Percentiles rank a stretch among this genome's conserved stretches.
These are phyloP conservation scores for Salticus scenicus DNA, from an alignment of 2,888 invertebrate species.

Conservation along the genomic window DNA sequence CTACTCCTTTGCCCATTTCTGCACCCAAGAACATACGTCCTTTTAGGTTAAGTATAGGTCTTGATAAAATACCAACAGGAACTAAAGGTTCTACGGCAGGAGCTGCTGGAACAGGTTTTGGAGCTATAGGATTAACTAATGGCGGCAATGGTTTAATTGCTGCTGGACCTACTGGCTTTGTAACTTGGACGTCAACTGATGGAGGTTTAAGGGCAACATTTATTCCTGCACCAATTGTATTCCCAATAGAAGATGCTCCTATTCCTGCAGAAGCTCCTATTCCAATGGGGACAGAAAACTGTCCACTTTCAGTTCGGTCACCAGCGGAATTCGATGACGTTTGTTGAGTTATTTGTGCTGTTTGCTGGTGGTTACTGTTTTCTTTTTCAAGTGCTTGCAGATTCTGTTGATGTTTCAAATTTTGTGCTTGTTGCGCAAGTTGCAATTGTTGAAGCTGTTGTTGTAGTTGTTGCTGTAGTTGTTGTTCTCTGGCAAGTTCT, in stretches of 20 bases:
- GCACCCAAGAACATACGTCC: conserved; percentile 58
- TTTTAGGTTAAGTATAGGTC: conserved; percentile 45
- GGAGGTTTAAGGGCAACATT: conserved; percentile 52
- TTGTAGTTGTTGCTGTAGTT: neutral
- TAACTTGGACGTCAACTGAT: conserved; percentile 33
- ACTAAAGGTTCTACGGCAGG: conserved; percentile 25
- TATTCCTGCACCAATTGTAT: conserved; percentile 38
- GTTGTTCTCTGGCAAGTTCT: conserved; percentile 19
- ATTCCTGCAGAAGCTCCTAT: neutral
- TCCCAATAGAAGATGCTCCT: neutral
- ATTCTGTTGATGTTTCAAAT: conserved; percentile 18
- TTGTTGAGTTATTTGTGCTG: neutral
- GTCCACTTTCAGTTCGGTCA: conserved; percentile 9
- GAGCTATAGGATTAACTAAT: conserved; percentile 36
- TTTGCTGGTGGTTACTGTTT: neutral
- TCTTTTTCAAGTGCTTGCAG: neutral
- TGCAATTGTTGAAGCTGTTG: conserved; percentile 26
- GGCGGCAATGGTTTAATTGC: conserved; percentile 41
- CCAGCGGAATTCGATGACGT: neutral
- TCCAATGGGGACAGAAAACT: neutral
- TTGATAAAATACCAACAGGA: conserved; percentile 41
- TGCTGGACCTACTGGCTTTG: conserved; percentile 29
- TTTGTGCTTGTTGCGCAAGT: neutral
- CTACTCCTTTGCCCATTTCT: conserved; percentile 47
- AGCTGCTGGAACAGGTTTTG: conserved; percentile 1